phyloP scores from a whole-genome alignment of 2,888 invertebrate species.

The Belgica antarctica region DNA sequence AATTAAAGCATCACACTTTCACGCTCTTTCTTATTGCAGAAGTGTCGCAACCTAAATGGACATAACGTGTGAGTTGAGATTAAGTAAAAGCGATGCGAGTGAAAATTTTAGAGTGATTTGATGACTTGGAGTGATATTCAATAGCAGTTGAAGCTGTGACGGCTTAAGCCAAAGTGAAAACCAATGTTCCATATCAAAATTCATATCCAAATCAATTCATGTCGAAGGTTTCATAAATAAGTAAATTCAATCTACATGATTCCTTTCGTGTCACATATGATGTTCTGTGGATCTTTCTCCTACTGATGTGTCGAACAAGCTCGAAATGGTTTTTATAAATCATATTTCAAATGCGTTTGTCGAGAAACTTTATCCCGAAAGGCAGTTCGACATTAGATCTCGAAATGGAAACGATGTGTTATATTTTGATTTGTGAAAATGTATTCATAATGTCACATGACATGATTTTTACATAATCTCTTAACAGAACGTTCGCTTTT shows the following conservation, averaged over 20 bases:
- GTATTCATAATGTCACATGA: slow-evolving; percentile 33
- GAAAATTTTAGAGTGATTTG: background rate
- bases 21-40: slow-evolving; percentile 14
- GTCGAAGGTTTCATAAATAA: slow-evolving; percentile 41
- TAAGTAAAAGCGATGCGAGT: slow-evolving; percentile 34
- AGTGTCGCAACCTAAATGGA: slow-evolving; percentile 22
- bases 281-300: background rate
- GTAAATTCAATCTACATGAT: background rate
- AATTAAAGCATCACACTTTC: slow-evolving; percentile 24
- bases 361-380: background rate
- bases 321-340: slow-evolving; percentile 32
- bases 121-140: slow-evolving; percentile 10
- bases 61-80: slow-evolving; percentile 28
- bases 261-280: slow-evolving; percentile 15
- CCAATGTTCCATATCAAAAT: slow-evolving; percentile 43
- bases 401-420: slow-evolving; percentile 21
- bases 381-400: background rate
- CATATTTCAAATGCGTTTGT: slow-evolving; percentile 37
- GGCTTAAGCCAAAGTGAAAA: slow-evolving; percentile 40
- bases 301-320: slow-evolving; percentile 3
- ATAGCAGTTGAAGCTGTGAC: background rate
- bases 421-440: slow-evolving; percentile 15
- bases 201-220: slow-evolving; percentile 32
- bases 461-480: slow-evolving; percentile 43
- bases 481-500: background rate